Evolutionary conservation across 2,113 vertebrate species (phyloP), one percentile per base, ranked within the genome.

Genomic region (Catharus bicknelli): DNA sequence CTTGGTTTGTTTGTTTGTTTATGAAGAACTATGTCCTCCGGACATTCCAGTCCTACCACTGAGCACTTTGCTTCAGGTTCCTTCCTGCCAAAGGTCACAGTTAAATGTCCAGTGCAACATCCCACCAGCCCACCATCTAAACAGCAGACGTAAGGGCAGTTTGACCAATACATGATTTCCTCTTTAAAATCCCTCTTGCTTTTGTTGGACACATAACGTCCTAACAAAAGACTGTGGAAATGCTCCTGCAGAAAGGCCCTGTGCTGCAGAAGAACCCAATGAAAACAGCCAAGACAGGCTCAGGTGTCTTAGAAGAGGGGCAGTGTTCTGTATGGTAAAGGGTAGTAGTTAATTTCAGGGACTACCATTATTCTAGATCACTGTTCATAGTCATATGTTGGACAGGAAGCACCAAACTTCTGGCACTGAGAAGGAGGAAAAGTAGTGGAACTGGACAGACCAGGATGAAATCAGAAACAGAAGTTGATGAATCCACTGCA

Each of bases 1-100:
- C 63, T 93, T 40, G 16, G n/a, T 83, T 93, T 40, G 69, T 87
- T 80, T 80, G 67, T 88, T 94, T 93, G 77, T 74, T 94, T 86
- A 86, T 81, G 88, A 85, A 93, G 84, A 87, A 70, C 82, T 83
- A 83, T 26, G 30, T 82, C 73, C 76, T 54, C 88, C 25, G 23
- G 93, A 93, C 94, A 91, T 81, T 94, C 34, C 54, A 86, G 55
- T 68, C 89, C 76, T 61, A 38, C 79, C 61, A n/a, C 78, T 69
- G 63, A 95, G 83, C 73, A 82, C 85, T 95, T 69, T 23, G 66
- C 36, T 91, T 75, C 45, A 69, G 64, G 66, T 83, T 95, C 91
- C 83, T 83, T 95, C 64, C 87, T 76, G 73, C 26, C 86, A 85
- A 85, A 86, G 68, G 83, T 94, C 84, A 94, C 73, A 76, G 45